Conservation (phyloP, 2,797 vertebrate species). For the Anabacerthia variegaticeps region DNA sequence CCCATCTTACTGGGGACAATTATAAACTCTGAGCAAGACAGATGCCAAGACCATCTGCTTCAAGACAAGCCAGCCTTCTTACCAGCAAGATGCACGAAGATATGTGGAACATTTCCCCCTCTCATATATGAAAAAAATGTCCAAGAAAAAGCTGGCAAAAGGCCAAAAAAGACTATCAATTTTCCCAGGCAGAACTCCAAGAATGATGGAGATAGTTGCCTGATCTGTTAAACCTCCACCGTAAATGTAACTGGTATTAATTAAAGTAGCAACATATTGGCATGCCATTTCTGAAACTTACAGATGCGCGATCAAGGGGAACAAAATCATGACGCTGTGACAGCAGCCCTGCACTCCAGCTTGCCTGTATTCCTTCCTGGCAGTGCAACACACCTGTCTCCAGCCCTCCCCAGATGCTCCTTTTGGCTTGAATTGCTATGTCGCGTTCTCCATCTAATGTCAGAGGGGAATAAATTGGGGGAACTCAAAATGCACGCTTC, state of each 20-base stretch:
- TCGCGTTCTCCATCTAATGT: neutral
- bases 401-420: neutral
- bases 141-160: neutral
- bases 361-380: neutral
- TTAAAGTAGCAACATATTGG: neutral
- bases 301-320: neutral
- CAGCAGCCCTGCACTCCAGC: neutral
- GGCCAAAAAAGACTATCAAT: neutral
- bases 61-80: neutral
- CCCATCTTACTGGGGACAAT: neutral
- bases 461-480: neutral
- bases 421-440: neutral
- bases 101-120: neutral
- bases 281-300: neutral
- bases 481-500: rapidly evolving
- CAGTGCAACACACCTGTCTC: rapidly evolving
- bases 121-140: neutral
- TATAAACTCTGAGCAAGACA: conserved; percentile 13
- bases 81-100: neutral
- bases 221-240: neutral
- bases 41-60: conserved; percentile 53
- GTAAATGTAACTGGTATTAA: neutral
- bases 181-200: conserved; percentile 2
- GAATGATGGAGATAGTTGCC: neutral
- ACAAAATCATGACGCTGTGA: rapidly evolving